Percentiles rank a stretch among this genome's conserved stretches.
Conservation (phyloP, 2,113 vertebrate genomes). For the Cyanoliseus patagonus region DNA sequence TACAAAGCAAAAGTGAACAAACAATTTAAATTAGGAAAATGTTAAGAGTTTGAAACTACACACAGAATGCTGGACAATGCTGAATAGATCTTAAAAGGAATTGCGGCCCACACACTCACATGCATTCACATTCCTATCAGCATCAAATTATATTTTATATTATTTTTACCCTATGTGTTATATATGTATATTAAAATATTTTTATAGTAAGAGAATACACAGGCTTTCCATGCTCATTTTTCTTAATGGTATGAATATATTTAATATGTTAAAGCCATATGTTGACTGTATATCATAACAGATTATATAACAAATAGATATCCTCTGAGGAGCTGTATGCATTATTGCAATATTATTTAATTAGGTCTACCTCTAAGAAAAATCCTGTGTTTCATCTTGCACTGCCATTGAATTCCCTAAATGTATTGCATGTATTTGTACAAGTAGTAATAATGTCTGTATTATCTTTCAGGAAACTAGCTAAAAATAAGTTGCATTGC, state of each 20-base stretch:
- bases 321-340: not conserved
- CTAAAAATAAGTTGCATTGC: not conserved
- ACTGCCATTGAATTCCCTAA: not conserved
- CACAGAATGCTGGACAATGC: not conserved
- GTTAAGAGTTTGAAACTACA: not conserved
- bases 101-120: not conserved
- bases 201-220: not conserved
- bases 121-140: not conserved
- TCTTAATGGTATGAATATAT: not conserved
- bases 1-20: not conserved
- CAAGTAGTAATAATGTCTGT: not conserved
- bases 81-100: not conserved
- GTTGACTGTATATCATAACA: not conserved
- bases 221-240: not conserved
- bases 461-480: not conserved
- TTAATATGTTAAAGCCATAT: not conserved
- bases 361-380: not conserved
- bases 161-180: not conserved
- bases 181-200: not conserved
- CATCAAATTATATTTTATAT: not conserved
- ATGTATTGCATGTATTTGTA: not conserved
- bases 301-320: not conserved
- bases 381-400: not conserved
- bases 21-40: not conserved
- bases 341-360: not conserved